Evolutionary conservation across 2,113 vertebrate species (phyloP), one percentile per base, ranked within the genome.

Genomic region (Excalfactoria chinensis): DNA sequence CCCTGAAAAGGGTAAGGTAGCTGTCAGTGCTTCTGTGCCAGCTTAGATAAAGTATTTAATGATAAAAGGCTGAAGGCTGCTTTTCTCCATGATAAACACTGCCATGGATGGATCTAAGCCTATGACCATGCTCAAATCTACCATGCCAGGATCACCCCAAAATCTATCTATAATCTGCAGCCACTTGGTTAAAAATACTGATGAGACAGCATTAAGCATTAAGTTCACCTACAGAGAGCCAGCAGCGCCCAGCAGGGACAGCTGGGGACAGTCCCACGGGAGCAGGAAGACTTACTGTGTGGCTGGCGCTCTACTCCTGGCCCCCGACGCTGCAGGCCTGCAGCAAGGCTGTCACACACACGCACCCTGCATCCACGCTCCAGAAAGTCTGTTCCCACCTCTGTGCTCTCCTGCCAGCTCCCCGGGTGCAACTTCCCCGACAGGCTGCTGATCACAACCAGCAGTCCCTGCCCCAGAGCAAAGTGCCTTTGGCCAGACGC

Each of bases 321-420:
- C 93, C 89, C 44, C 74, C 81, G 82, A 84, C 30, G 6, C 88
- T 82, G 53, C 68, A 90, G 75, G 86, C 90, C 93, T 13, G 21
- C 13, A 12, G 86, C 69, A 94, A 17, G 19, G 55, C 76, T 6
- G 4, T 60, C 95, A 69, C 82, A 30, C 81, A 73, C 85, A 26
- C 84, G 70, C 18, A 4, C 71, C 83, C 91, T 90, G 75, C 79
- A 84, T 82, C 75, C 91, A 78, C 78, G 80, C 87, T 89, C 86
- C 73, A 56, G 62, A 74, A 76, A 90, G 56, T 76, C 68, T 88
- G 75, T 73, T 93, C 89, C 95, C 89, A 93, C 91, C 91, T 94
- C 56, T 19, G 35, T 12, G 70, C 74, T 95, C 81, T 92, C 77
- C 77, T 0, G 30, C 71, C 0, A 9, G 43, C 90, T 74, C 79